Conservation (phyloP, 2,888 invertebrate genomes). For the Spialia ferax region DNA sequence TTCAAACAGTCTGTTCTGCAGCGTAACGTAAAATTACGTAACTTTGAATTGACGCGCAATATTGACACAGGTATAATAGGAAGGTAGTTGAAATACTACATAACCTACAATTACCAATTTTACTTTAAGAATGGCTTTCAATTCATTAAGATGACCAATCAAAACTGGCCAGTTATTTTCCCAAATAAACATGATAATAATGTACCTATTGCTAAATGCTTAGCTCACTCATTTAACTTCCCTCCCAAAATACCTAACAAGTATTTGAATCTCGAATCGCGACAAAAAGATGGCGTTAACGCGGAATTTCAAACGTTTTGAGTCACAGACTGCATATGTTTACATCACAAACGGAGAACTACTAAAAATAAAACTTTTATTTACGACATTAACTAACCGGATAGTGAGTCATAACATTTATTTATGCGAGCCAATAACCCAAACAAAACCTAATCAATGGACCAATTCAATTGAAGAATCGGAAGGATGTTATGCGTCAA, state of each 20-base stretch:
- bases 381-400: constrained; percentile 50
- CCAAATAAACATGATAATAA: not conserved
- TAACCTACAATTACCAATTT: too few species aligned
- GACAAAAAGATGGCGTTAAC: constrained; percentile 15
- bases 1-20: not conserved
- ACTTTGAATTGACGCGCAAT: not conserved
- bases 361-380: constrained; percentile 31
- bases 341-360: constrained; percentile 18
- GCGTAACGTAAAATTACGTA: constrained; percentile 1
- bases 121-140: not conserved
- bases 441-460: constrained; percentile 61
- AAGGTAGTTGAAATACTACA: not conserved
- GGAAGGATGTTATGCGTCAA: constrained; percentile 65
- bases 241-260: constrained; percentile 8
- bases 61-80: too few species aligned
- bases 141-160: not conserved
- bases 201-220: not conserved
- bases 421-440: constrained; percentile 55
- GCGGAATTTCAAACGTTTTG: constrained; percentile 31
- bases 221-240: constrained; percentile 6
- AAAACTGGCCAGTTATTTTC: not conserved
- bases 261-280: not conserved
- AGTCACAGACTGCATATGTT: constrained; percentile 22
- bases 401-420: constrained; percentile 61
- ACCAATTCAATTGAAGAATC: constrained; percentile 55